phyloP scores from a whole-genome alignment of 2,888 invertebrate species.

The Pocota personata region DNA sequence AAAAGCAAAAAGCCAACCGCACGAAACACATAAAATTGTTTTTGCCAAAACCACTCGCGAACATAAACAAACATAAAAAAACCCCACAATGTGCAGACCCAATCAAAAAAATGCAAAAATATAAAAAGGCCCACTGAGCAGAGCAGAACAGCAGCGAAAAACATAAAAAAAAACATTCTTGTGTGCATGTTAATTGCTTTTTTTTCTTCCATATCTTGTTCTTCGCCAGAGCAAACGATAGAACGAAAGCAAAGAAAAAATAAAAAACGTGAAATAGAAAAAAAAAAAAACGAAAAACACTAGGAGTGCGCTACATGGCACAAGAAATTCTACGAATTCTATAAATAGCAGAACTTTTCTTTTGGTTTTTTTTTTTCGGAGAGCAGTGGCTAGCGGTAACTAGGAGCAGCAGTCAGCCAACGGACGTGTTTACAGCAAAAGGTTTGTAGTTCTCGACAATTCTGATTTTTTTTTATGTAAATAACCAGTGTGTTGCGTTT shows the following conservation, averaged over 20 bases:
- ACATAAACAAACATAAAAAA: constrained; percentile 59
- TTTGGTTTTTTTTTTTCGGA: constrained; percentile 47
- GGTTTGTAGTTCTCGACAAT: constrained; percentile 43
- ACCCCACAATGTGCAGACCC: constrained; percentile 47
- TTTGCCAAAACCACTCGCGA: constrained; percentile 42
- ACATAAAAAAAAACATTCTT: constrained; percentile 53
- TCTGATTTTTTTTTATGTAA: background rate
- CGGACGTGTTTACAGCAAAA: constrained; percentile 59
- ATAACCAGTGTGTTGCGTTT: constrained; percentile 23
- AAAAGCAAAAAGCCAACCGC: constrained; percentile 38
- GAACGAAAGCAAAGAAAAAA: constrained; percentile 23
- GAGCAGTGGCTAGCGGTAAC: constrained; percentile 62
- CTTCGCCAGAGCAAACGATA: constrained; percentile 58
- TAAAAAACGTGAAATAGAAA: constrained; percentile 1
- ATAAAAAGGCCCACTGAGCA: constrained; percentile 54
- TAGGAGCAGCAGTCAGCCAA: constrained; percentile 49
- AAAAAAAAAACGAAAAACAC: constrained; percentile 56
- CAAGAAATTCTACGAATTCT: constrained; percentile 66
- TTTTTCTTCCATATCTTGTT: constrained; percentile 59
- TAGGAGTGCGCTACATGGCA: constrained; percentile 70
- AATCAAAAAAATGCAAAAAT: constrained; percentile 62
- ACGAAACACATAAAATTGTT: constrained; percentile 32
- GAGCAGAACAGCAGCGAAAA: constrained; percentile 14
- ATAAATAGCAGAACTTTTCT: constrained; percentile 71
- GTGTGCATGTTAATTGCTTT: constrained; percentile 71